Base-by-base conservation (phyloP, 37 sponge, comb jelly and placozoan species). In the Ephydatia muelleri region DNA sequence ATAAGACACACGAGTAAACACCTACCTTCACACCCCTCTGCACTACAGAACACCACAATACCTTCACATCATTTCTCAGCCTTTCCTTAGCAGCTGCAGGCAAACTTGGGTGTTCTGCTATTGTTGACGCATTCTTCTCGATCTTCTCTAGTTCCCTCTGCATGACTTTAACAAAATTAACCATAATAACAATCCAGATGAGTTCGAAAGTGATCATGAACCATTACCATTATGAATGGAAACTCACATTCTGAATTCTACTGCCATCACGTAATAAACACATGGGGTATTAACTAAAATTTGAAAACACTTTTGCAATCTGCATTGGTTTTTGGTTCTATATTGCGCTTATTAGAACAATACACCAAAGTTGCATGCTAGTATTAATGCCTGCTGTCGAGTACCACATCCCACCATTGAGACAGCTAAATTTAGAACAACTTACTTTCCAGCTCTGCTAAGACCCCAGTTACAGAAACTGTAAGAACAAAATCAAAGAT, bases 381-480 rank as follows among this genome's bases (percentile, higher is more conserved):
- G 12, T n/a, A 11, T n/a, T 71, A 71, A 71, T n/a, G n/a, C n/a
- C n/a, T n/a, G n/a, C n/a, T n/a, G n/a, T n/a, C n/a, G n/a, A n/a
- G 43, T 5, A 75, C 28, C 5, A 30, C 5, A 37, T 5, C 29
- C 26, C 65, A 39, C 23, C n/a, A 26, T 34, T 57, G 27, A 11
- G 4, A 69, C 8, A 69, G 3, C 23, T 23, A 35, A 68, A 21
- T 27, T 25, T 13, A 31, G 5, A 71, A 33, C 70, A 77, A 30
- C 83, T 30, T 75, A 94, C 94, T 86, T 88, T 94, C 95, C 26
- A 94, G 43, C 82, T 94, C 95, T 40, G 84, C 95, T 36, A 88
- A 43, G 19, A 94, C 85, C 19, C 92, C 79, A 38, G 86, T 88
- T 9, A 91, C 83, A 29, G 95, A 94, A 67, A 90, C 95, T 94